phyloP scores from a whole-genome alignment of 2,113 vertebrate species.

The Lutjanus erythropterus region DNA sequence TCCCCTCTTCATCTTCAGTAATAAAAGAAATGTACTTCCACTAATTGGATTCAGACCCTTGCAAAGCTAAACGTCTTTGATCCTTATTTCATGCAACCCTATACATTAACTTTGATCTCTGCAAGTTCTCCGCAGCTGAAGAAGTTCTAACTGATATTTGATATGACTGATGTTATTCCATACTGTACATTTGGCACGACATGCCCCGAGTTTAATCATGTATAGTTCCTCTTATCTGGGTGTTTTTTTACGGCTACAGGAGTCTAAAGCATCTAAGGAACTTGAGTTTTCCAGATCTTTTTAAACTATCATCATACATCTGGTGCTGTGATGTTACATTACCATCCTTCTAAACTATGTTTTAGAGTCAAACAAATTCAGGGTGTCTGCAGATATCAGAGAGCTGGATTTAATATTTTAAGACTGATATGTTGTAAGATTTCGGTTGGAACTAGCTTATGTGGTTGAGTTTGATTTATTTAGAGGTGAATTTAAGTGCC shows the following conservation, averaged over 20 bases:
- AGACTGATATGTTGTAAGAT: too few relatives aligned
- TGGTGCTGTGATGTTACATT: too few relatives aligned
- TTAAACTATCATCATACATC: not conserved
- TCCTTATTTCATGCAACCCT: not conserved
- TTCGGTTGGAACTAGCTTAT: too few relatives aligned
- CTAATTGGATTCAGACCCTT: constrained; percentile 1
- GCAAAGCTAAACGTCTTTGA: constrained; percentile 17
- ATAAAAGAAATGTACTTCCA: constrained; percentile 1
- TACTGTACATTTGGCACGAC: not conserved
- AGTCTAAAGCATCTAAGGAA: not conserved
- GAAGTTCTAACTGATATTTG: not conserved
- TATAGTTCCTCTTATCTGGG: not conserved
- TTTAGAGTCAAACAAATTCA: not conserved
- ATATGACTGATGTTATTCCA: not conserved
- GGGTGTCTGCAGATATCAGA: too few relatives aligned
- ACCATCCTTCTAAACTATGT: too few relatives aligned
- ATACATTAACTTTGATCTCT: not conserved
- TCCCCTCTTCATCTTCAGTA: not conserved
- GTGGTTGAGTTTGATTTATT: too few relatives aligned
- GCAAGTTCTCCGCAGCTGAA: not conserved
- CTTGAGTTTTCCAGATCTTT: not conserved
- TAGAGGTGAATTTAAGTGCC: too few relatives aligned
- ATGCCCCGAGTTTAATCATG: not conserved
- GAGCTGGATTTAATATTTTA: too few relatives aligned
- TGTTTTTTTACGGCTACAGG: not conserved